These are phyloP conservation scores for Dromius quadrimaculatus DNA, from an alignment of 2,888 invertebrate species.

Conservation along the genomic window DNA sequence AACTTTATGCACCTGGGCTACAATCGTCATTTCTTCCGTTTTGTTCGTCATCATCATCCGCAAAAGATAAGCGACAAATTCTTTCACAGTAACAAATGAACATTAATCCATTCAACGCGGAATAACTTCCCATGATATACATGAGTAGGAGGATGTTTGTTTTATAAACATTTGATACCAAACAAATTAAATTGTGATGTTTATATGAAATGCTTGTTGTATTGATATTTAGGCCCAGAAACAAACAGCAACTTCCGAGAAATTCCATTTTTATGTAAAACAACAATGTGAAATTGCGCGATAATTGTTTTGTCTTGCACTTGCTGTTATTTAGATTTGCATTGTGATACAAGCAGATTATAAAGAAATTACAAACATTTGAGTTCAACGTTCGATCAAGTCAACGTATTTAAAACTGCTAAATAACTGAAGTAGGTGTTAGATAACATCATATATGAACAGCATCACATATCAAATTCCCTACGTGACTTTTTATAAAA, in stretches of 20 bases:
- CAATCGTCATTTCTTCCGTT: slow-evolving; percentile 20
- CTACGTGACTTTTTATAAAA: slow-evolving; percentile 20
- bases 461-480: slow-evolving; percentile 18
- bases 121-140: neutral
- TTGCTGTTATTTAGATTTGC: slow-evolving; percentile 9
- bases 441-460: slow-evolving; percentile 27
- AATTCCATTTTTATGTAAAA: too few species aligned
- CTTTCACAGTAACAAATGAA: slow-evolving; percentile 37
- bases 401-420: slow-evolving; percentile 4
- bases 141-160: too few species aligned
- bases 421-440: slow-evolving; percentile 20
- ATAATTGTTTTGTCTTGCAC: slow-evolving; percentile 18
- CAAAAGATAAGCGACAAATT: slow-evolving; percentile 7
- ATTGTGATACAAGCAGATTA: slow-evolving; percentile 3
- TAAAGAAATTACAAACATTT: slow-evolving; percentile 9
- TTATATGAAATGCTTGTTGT: too few species aligned
- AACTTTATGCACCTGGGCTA: slow-evolving; percentile 36
- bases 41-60: too few species aligned
- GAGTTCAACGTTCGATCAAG: slow-evolving; percentile 16
- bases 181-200: too few species aligned
- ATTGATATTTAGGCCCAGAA: too few species aligned
- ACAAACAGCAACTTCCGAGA: too few species aligned
- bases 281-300: neutral
- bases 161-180: too few species aligned
- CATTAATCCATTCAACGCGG: slow-evolving; percentile 4